phyloP scores from a whole-genome alignment of 2,797 vertebrate species.

The Rousettus madagascariensis region DNA sequence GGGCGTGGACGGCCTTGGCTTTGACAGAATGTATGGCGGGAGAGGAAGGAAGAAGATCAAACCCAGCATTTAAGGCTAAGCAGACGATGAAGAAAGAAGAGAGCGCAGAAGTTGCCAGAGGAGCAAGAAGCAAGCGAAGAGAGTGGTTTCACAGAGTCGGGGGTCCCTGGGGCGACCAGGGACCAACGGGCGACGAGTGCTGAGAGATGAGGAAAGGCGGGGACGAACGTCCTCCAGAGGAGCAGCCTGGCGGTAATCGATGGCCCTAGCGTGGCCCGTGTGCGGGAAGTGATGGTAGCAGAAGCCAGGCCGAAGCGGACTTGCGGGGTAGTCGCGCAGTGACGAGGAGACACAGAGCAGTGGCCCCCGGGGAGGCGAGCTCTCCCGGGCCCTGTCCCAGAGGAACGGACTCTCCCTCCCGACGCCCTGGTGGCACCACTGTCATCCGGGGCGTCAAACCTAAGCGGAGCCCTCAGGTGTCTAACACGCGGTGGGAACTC shows the following conservation, averaged over 20 bases:
- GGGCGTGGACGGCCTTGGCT: background rate
- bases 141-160: background rate
- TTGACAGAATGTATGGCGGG: background rate
- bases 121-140: background rate
- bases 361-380: background rate
- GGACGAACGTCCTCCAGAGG: background rate
- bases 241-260: background rate
- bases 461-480: background rate
- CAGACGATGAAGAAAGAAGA: background rate
- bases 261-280: background rate
- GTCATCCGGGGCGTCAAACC: background rate
- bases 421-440: background rate
- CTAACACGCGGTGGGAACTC: background rate
- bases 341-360: background rate
- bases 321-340: background rate
- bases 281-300: background rate
- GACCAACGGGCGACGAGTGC: background rate
- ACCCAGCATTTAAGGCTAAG: background rate
- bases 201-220: background rate
- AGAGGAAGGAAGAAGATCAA: background rate
- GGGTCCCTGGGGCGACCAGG: background rate
- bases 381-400: background rate
- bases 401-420: too few species aligned
- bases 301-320: accelerated
- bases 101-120: background rate